Evolutionary conservation across 64 coral and sea anemone genomes (phyloP), one percentile per base, ranked within the genome.

Genomic region (Stichodactyla helianthus): DNA sequence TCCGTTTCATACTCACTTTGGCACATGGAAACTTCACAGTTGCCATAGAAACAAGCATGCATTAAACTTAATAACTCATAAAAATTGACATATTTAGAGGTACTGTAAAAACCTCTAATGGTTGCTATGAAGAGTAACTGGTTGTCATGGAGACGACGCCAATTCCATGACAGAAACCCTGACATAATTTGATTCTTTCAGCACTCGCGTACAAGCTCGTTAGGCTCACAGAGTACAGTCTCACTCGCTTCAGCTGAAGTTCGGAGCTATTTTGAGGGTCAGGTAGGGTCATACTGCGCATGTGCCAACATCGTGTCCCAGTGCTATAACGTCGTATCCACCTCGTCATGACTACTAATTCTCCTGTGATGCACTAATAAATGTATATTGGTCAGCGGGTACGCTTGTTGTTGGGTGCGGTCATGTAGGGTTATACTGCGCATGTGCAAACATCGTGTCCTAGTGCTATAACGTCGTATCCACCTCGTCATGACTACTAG

Each of bases 231-330:
- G 78, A 84, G 83, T 84, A 60, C 83, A 18, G 79, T 83, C 6
- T 92, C 90, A 17, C 90, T 92, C 17, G 79, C 90, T 18, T 92
- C 90, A 51, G 90, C 90, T 31, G 90, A 92, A 77, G 90, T 92
- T 27, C 90, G 85, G 61, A 92, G 90, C 78, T 92, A 92, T 77
- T 87, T 92, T 85, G 86, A 87, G 85, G 81, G 63, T 31, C 90
- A 92, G 90, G 90, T 92, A 91, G 54, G 83, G 25, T 74, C 25
- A 74, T 22, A 84, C 54, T 81, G 51, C 78, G 78, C 78, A 81
- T 81, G 78, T 54, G 78, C 51, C 52, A 81, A 52, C 22, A 31
- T 5, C 68, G 68, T 74, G 68, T 74, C 25, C 68, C 18, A 51
- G 78, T 52, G 16, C 35, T 52, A 81, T 15, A 3, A 51, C 54